phyloP scores from a whole-genome alignment of 2,888 invertebrate genomes.

The Lithophane semibrunnea region DNA sequence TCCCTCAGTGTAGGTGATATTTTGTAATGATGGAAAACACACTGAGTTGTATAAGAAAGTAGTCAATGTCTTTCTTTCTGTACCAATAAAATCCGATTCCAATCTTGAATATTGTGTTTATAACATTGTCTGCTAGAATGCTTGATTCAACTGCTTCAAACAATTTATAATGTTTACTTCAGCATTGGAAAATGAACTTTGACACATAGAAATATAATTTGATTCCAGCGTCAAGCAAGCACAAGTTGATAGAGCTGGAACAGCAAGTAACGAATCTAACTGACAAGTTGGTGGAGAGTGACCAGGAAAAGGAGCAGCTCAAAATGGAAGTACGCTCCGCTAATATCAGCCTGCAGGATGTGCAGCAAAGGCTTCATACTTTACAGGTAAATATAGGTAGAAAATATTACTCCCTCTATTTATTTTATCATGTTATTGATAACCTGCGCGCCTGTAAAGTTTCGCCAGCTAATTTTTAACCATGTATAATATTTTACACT shows the following conservation, averaged over 20 bases:
- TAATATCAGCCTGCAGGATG: constrained; percentile 84
- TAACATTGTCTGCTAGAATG: background rate
- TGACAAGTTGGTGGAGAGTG: constrained; percentile 78
- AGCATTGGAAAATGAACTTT: background rate
- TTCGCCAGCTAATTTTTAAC: background rate
- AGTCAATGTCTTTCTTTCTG: background rate
- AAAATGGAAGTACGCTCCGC: constrained; percentile 83
- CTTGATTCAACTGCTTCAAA: background rate
- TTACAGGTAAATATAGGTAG: constrained; percentile 76
- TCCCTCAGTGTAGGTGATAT: background rate
- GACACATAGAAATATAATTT: background rate
- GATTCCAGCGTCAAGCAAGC: constrained; percentile 84
- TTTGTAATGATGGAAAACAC: background rate
- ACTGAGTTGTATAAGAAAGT: background rate
- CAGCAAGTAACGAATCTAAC: constrained; percentile 80
- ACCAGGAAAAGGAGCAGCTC: constrained; percentile 85
- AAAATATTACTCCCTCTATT: background rate
- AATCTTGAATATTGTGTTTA: background rate
- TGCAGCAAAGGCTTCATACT: constrained; percentile 85
- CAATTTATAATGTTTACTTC: background rate
- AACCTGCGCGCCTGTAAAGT: background rate
- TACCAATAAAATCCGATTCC: background rate
- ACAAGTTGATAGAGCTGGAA: constrained; percentile 84
- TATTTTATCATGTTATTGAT: background rate
- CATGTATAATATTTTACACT: background rate